A percentile compares a stretch with the other conserved stretches of the same genome.
These are phyloP conservation scores for Chunga burmeisteri DNA, from an alignment of 2,113 vertebrate genomes.

Conservation along the genomic window DNA sequence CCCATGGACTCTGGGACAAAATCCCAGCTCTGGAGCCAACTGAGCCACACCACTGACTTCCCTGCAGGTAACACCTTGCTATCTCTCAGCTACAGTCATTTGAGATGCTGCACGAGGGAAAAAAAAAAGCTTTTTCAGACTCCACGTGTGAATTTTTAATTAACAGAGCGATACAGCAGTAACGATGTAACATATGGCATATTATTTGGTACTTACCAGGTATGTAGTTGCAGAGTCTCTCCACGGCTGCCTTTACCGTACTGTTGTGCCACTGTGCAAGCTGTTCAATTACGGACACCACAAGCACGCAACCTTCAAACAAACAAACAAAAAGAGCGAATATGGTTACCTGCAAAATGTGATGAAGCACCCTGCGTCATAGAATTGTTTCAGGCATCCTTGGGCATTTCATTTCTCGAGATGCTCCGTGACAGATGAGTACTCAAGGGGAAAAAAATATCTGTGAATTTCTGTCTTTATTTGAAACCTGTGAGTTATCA, in stretches of 20 bases:
- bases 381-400: not conserved
- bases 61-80: not conserved
- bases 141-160: not conserved
- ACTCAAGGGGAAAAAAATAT: not conserved
- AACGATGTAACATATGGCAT: not conserved
- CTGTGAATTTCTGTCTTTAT: not conserved
- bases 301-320: constrained; percentile 72
- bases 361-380: accelerated
- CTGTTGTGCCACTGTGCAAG: constrained; percentile 77
- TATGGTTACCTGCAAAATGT: accelerated
- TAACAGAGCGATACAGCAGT: not conserved
- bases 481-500: not conserved
- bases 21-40: not conserved
- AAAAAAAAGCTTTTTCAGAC: not conserved
- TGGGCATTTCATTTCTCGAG: not conserved
- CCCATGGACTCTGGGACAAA: not conserved
- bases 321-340: not conserved
- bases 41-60: not conserved
- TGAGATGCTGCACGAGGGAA: not conserved
- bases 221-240: constrained; percentile 76
- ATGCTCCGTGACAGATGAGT: not conserved
- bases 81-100: not conserved
- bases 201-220: constrained; percentile 68
- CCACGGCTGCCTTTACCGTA: constrained; percentile 54
- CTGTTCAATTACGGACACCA: constrained; percentile 74